Conservation (phyloP, 2,113 vertebrate genomes). For the Hippopotamus amphibius region DNA sequence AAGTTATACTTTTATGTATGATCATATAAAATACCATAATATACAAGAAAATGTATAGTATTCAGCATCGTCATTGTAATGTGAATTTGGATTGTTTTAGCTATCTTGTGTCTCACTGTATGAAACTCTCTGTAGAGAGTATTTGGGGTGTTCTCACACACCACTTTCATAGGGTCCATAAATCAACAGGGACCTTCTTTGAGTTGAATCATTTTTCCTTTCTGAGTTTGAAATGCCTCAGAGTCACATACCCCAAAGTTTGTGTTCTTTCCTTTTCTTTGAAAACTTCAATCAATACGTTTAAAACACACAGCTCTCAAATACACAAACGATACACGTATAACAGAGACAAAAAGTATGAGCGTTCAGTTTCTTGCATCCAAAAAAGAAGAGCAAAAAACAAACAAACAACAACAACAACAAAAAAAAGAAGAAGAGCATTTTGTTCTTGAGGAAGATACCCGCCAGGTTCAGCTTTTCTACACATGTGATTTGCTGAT, state of each 20-base stretch:
- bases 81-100: slow-evolving; percentile 50
- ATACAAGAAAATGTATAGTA: background rate
- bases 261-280: background rate
- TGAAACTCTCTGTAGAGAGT: background rate
- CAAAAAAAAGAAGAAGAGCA: background rate
- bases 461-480: background rate
- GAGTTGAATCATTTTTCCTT: background rate
- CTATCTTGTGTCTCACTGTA: background rate
- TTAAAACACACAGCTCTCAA: background rate
- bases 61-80: background rate
- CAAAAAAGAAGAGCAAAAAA: background rate
- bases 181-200: slow-evolving; percentile 1
- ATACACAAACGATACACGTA: background rate
- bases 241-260: background rate
- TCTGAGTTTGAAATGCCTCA: slow-evolving; percentile 20
- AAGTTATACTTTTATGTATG: background rate
- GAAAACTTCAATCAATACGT: background rate
- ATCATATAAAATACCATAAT: background rate
- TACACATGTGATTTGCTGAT: background rate
- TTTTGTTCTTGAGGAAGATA: background rate
- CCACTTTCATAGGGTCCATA: background rate
- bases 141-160: background rate
- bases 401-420: background rate
- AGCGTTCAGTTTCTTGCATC: background rate
- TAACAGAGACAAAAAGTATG: background rate